A percentile compares a stretch with the other conserved stretches of the same genome.
Conservation (phyloP, 2,888 invertebrate species). For the Actias luna region DNA sequence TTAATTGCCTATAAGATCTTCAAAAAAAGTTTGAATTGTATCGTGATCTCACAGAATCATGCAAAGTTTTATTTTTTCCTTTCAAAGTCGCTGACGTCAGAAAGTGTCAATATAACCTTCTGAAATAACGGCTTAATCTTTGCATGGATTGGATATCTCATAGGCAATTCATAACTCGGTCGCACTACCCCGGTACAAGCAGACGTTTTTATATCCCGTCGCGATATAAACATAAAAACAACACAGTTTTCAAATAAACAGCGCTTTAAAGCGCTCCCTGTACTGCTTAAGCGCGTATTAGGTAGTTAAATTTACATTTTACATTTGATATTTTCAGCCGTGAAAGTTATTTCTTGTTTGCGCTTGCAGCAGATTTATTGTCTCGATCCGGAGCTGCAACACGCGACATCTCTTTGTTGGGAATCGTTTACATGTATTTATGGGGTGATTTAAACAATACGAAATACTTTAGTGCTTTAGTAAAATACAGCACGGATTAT, state of each 20-base stretch:
- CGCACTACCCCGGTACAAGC: constrained; percentile 45
- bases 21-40: no score
- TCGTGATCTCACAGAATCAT: no score
- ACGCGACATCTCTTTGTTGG: constrained; percentile 65
- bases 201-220: constrained; percentile 77
- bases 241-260: constrained; percentile 75
- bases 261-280: constrained; percentile 67
- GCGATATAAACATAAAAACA: constrained; percentile 75
- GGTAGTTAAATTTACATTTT: constrained; percentile 80
- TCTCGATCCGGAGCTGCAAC: constrained; percentile 48
- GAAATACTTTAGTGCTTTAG: constrained; percentile 59
- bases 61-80: no score
- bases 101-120: constrained; percentile 30
- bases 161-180: constrained; percentile 72
- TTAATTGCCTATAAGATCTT: no score
- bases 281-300: constrained; percentile 70
- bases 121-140: constrained; percentile 41
- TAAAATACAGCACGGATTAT: constrained; percentile 56
- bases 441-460: constrained; percentile 69
- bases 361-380: constrained; percentile 63
- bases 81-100: not conserved
- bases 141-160: constrained; percentile 53
- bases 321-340: constrained; percentile 78
- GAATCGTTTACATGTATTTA: constrained; percentile 70
- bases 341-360: constrained; percentile 70